Evolutionary conservation across 2,113 vertebrate species (phyloP), one percentile per base, ranked within the genome.

Genomic region (Dicaeum eximium): DNA sequence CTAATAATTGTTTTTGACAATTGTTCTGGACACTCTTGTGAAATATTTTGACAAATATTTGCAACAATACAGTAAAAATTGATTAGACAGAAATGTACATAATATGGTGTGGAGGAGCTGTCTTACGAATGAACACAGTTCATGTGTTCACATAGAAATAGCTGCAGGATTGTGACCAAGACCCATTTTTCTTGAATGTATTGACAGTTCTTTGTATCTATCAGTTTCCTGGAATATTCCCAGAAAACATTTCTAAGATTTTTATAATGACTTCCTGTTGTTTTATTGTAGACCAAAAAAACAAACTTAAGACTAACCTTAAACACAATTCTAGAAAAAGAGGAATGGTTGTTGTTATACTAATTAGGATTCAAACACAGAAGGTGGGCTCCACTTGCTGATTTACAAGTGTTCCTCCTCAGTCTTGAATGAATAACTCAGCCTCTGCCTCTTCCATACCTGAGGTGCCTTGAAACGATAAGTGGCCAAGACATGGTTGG

Each of bases 31-130:
- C 90, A 54, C 62, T 93, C 81, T 94, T 87, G 53, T 70, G 30
- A 88, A 94, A 66, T 89, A 64, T 81, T 94, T 74, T 60, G 47
- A 40, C 73, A 94, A 80, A 54, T 87, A 53, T 78, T 56, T 96
- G 62, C 92, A 90, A 65, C 42, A 64, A 60, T 53, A 24, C 33
- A 88, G 82, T 82, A 70, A 67, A 92, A 97, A 95, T 89, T 1
- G 0, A 80, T 79, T 12, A 88, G 60, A 86, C 45, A 96, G 8
- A 88, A 88, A 88, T 65, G 38, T 62, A 92, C 53, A 72, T 77
- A 81, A 75, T 35, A 30, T 72, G 51, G 57, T 88, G 40, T 45
- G 67, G 27, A 92, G 79, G 51, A 93, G 31, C 10, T 81, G 40
- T 56, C 27, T 54, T 40, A 40, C 50, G 23, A 50, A 69, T 37